Base-by-base conservation (phyloP, 2,797 vertebrate species). In the Petrocephalus sullivani region DNA sequence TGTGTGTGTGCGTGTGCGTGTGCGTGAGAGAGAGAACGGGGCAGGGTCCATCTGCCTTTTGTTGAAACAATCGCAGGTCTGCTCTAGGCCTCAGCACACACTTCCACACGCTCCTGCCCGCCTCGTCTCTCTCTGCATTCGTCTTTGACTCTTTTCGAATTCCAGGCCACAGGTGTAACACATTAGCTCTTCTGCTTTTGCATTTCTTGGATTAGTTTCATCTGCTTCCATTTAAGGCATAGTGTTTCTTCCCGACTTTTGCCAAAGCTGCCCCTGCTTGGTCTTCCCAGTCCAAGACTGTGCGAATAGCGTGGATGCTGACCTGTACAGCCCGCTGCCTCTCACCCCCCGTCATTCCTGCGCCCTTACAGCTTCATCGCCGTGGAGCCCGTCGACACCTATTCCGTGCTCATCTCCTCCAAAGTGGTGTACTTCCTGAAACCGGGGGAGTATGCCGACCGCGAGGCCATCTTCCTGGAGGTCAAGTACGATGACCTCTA, bases 401-500 rank as follows among this genome's bases (percentile, higher is more conserved):
- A 97, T 91, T 97, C 96, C 0, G 98, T 99, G 88, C 96, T 99
- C 90, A 99, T 99, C 94, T 99, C 98, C 89, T 99, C 98, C 51
- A 98, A 97, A 92, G 97, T 96, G 0, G 98, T 99, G 16, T 99
- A 99, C 91, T 99, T 99, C 94, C 95, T 99, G 9, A 98, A 95
- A 89, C 96, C 96, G 0, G 97, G 97, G 0, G 97, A 98, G 10
- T 96, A 92, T 0, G 93, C 95, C 0, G 98, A 99, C 89, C 96
- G 97, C 0, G 98, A 99, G 10, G 96, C 97, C 91, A 97, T 99
- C 89, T 98, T 99, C 95, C 95, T 99, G 0, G 98, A 99, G 92
- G 97, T 99, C 90, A 99, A 97, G 90, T 99, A 99, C 0, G 98
- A 99, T 0, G 97, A 99, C 90, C 97, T 99, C 71, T 99, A 98